Conservation (phyloP, 2,888 invertebrate genomes). For the Leptinotarsa haldemani region DNA sequence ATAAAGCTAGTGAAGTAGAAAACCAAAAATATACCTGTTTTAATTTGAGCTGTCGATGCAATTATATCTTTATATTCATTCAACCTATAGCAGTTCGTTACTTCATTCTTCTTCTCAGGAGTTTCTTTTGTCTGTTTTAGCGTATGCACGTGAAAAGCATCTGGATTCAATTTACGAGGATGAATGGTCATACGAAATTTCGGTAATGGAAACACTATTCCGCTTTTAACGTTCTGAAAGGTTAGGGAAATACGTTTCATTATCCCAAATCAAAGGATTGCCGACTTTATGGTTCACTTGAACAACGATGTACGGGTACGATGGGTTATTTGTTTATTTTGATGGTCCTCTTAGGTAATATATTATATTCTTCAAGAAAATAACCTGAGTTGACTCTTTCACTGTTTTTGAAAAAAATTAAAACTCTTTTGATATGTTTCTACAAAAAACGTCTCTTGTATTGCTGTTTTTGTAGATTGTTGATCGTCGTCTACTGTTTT, state of each 20-base stretch:
- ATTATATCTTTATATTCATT: too few relatives aligned
- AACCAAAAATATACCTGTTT: too few relatives aligned
- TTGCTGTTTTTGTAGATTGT: too few relatives aligned
- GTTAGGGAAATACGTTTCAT: slow-evolving; percentile 10
- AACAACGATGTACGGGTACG: too few relatives aligned
- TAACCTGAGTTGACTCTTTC: too few relatives aligned
- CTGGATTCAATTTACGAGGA: slow-evolving; percentile 10
- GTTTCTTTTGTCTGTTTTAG: background rate
- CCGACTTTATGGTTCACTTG: background rate
- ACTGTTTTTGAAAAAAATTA: too few relatives aligned
- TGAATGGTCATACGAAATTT: slow-evolving; percentile 11
- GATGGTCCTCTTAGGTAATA: background rate
- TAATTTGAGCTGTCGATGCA: too few relatives aligned
- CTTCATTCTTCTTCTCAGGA: background rate
- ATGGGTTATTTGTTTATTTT: background rate
- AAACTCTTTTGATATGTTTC: too few relatives aligned
- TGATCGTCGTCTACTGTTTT: too few relatives aligned
- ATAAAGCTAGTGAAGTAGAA: too few relatives aligned
- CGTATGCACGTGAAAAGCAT: slow-evolving; percentile 11
- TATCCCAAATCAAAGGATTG: slow-evolving; percentile 10
- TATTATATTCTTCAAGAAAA: too few relatives aligned
- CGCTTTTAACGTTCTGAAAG: slow-evolving; percentile 6
- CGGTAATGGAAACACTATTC: slow-evolving; percentile 15
- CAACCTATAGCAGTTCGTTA: background rate
- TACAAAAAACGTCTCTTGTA: too few relatives aligned